A percentile compares a stretch with the other conserved stretches of the same genome.
Conservation (phyloP, 2,113 vertebrate species). For the Mormoops blainvillei region DNA sequence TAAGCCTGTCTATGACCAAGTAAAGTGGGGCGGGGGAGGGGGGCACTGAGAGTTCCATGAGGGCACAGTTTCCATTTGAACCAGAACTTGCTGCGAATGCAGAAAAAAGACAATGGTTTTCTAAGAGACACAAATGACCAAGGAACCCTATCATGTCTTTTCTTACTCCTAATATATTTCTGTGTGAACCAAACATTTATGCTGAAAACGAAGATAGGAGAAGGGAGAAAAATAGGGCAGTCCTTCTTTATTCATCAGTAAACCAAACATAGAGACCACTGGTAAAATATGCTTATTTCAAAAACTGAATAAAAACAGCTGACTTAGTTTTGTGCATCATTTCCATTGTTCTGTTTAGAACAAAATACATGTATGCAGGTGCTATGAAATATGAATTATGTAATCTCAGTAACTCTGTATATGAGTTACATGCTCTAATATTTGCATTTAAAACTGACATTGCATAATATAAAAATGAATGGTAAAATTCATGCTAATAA, state of each 20-base stretch:
- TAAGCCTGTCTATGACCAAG: neutral
- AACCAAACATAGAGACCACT: neutral
- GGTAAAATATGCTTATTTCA: neutral
- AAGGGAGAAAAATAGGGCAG: neutral
- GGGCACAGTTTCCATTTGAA: neutral
- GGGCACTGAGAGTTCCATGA: accelerated
- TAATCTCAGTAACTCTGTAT: neutral
- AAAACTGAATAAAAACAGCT: neutral
- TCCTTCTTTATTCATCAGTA: neutral
- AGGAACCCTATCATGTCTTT: neutral
- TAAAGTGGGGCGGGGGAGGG: no score
- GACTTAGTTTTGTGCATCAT: neutral
- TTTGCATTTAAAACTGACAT: no score
- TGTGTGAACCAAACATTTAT: neutral
- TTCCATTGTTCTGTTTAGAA: neutral
- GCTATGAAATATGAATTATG: neutral
- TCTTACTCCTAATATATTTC: neutral
- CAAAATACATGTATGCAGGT: neutral
- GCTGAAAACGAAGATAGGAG: neutral
- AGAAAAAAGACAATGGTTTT: neutral
- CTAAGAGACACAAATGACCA: neutral
- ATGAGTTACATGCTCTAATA: neutral
- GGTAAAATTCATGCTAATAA: neutral
- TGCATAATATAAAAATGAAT: neutral
- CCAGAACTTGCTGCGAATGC: neutral